Base-by-base conservation (phyloP, 2,113 vertebrate species). In the Leptobrachium leishanense region DNA sequence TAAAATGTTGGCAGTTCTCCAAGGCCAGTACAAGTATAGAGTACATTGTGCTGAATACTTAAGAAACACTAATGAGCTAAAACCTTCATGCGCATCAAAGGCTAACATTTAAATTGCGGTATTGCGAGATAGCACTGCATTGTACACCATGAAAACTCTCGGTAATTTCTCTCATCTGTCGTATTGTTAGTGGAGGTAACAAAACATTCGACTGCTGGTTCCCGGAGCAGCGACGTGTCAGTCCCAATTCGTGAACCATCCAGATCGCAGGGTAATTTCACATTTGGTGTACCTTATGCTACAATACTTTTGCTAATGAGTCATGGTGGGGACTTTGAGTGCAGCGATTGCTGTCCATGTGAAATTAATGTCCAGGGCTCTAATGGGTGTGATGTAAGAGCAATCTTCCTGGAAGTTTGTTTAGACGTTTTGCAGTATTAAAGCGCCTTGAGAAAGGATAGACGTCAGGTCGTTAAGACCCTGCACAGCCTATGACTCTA, bases 201-300 rank as follows among this genome's bases (percentile, higher is more conserved):
- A 63, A 72, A 65, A 31, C 20, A 72, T n/a, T 39, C 13, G 6
- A 2, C 77, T 55, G 59, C 41, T 39, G 43, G 43, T 68, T 74
- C 11, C 70, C 31, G n/a, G 41, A 74, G 50, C 64, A 44, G 64
- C 8, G 11, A 68, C 46, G 50, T 59, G 53, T 74, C 77, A 74
- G 63, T 59, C 71, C 65, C 76, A 43, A 6, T 31, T 11, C 67
- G 31, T 55, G 67, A 70, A 63, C 76, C 76, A 62, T 74, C n/a
- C 59, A 79, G 77, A 79, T 79, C 77, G 57, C 70, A 79, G 70
- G 77, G 77, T 70, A 79, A 73, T 72, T 73, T 73, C 69, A 73
- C 77, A 72, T 72, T 72, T 64, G 43, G 2, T 73, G 71, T 65
- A 68, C 71, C 67, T n/a, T 20, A 74, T 68, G 78, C 78, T 59